phyloP scores from a whole-genome alignment of 2,113 vertebrate species.

The Falco punctatus region DNA sequence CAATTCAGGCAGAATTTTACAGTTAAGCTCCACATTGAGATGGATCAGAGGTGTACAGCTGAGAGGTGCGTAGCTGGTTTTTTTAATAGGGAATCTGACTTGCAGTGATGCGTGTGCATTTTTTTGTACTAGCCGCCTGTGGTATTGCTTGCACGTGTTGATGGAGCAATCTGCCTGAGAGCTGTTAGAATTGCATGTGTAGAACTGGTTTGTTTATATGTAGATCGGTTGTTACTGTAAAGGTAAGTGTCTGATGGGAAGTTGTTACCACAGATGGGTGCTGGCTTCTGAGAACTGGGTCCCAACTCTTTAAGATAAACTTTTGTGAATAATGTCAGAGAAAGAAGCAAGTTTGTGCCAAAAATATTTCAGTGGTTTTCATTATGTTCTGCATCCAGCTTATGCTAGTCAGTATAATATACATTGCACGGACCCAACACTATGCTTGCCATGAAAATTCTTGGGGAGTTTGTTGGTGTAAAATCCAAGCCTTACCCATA shows the following conservation, averaged over 20 bases:
- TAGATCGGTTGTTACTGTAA: slow-evolving; percentile 10
- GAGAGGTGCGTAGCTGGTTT: neutral
- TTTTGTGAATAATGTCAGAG: neutral
- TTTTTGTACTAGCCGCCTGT: neutral
- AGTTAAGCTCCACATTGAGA: neutral
- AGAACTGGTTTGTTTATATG: slow-evolving; percentile 25
- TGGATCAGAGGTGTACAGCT: neutral
- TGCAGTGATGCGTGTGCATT: neutral
- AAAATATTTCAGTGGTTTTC: neutral
- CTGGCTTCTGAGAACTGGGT: neutral
- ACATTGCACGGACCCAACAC: neutral
- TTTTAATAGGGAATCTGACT: neutral
- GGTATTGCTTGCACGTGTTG: neutral
- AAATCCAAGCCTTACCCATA: neutral
- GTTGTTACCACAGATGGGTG: slow-evolving; percentile 13
- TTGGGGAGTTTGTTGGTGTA: neutral
- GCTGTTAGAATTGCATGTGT: slow-evolving; percentile 28
- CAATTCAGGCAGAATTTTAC: slow-evolving; percentile 12
- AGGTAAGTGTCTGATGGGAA: neutral
- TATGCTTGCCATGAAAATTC: neutral
- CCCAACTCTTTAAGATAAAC: neutral
- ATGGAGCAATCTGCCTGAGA: slow-evolving; percentile 29
- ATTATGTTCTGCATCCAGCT: neutral
- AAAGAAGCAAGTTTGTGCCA: neutral
- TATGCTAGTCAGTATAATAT: neutral